Evolutionary conservation across 1,140 invertebrate species (phyloP), one percentile per base, ranked within the genome.

Genomic region (Lethocerus indicus): DNA sequence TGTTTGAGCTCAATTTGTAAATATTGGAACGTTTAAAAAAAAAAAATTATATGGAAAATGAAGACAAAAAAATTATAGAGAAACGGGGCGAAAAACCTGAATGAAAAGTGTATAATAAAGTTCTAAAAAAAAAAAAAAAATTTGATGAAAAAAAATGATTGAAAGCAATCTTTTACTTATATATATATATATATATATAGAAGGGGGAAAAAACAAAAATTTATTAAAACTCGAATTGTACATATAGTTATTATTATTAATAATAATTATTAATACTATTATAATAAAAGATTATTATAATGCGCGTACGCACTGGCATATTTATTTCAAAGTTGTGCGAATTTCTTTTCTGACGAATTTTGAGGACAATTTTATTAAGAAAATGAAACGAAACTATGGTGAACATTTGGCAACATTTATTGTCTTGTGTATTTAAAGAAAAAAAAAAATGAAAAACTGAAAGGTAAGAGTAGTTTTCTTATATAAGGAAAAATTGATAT

Each of bases 1-100:
- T n/a, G n/a, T n/a, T n/a, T n/a, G 39, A 50, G 49, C 49, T 50
- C 49, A 50, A 50, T 50, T 50, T 50, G 49, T 50, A 50, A 23
- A 50, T 50, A 37, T 23, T 9, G 21, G 7, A 41, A 9, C 16
- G 21, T 6, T 9, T 18, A 9, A 46, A 46, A 44, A 18, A 25
- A 46, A 23, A 25, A 29, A 28, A 29, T 29, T 28, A 46, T 23
- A 29, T 26, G 44, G 32, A 26, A 4, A 24, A 18, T 3, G 16
- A n/a, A n/a, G n/a, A n/a, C n/a, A n/a, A n/a, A n/a, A n/a, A n/a
- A n/a, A n/a, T n/a, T n/a, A n/a, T n/a, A n/a, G n/a, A n/a, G n/a
- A n/a, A n/a, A n/a, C n/a, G n/a, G n/a, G n/a, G n/a, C n/a, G n/a
- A n/a, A n/a, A n/a, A n/a, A n/a, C n/a, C n/a, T n/a, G n/a, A n/a